Conservation (phyloP, 2,888 invertebrate species). For the Encarsia formosa region DNA sequence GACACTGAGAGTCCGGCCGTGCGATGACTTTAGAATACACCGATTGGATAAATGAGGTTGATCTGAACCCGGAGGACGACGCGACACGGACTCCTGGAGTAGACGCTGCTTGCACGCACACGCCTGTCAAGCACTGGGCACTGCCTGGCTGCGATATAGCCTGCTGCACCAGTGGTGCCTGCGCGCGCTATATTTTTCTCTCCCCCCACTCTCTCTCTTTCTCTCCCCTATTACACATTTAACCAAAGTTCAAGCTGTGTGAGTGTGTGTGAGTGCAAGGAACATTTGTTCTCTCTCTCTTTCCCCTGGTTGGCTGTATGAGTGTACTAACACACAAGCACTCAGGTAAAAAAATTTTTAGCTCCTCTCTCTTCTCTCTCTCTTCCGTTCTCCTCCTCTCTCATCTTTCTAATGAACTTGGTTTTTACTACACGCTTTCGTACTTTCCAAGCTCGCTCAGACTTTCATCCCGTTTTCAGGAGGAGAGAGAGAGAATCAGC, state of each 20-base stretch:
- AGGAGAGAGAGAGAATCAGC: background rate
- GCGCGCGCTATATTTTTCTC: too few species aligned
- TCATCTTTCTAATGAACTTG: slow-evolving; percentile 23
- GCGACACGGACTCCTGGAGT: slow-evolving; percentile 9
- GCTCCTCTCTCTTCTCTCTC: slow-evolving; percentile 6
- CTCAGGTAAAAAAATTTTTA: background rate
- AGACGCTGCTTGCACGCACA: too few species aligned
- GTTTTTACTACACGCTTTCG: background rate
- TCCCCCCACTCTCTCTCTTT: slow-evolving; percentile 6
- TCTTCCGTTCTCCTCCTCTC: slow-evolving; percentile 9
- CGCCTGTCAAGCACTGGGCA: too few species aligned
- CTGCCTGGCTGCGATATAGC: too few species aligned
- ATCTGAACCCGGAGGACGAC: background rate
- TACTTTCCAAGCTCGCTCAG: too few species aligned
- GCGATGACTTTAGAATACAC: background rate
- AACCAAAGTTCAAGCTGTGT: background rate
- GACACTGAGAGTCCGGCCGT: slow-evolving; percentile 2
- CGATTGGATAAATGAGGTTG: too few species aligned
- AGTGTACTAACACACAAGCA: background rate
- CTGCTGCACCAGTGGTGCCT: too few species aligned
- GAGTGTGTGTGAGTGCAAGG: background rate
- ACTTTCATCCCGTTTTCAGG: too few species aligned
- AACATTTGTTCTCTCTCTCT: slow-evolving; percentile 11
- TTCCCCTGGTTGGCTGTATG: slow-evolving; percentile 2
- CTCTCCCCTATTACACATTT: slow-evolving; percentile 3